Percentiles rank a stretch among this genome's conserved stretches.
phyloP scores from a whole-genome alignment of 2,888 invertebrate genomes.

The Drosophila buzzatii region DNA sequence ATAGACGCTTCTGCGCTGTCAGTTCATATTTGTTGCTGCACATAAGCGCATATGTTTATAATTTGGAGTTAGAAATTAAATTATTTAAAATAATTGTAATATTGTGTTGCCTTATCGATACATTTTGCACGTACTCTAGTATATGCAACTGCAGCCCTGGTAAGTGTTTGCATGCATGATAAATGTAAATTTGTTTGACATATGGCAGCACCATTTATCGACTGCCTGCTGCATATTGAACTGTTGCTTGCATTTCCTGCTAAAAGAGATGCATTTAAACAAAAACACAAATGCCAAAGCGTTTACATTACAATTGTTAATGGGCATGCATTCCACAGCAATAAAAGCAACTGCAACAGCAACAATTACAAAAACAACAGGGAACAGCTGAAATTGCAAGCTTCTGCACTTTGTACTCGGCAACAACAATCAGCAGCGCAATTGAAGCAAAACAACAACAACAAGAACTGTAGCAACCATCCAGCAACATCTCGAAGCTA shows the following conservation, averaged over 20 bases:
- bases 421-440: conserved; percentile 37
- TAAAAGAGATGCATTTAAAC: conserved; percentile 28
- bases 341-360: conserved; percentile 37
- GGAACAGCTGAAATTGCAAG: conserved; percentile 61
- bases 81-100: neutral
- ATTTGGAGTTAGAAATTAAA: neutral
- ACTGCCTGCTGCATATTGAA: conserved; percentile 48
- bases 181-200: conserved; percentile 39
- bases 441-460: conserved; percentile 45
- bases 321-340: conserved; percentile 64
- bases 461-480: conserved; percentile 25
- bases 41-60: conserved; percentile 13
- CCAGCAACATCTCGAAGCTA: conserved; percentile 48
- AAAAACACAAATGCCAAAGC: conserved; percentile 50
- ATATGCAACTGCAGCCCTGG: conserved; percentile 30
- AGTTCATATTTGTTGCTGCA: conserved; percentile 30
- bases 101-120: neutral
- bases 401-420: conserved; percentile 60
- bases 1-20: conserved; percentile 31
- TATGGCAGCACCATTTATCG: conserved; percentile 21
- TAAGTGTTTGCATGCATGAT: conserved; percentile 25
- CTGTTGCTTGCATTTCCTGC: conserved; percentile 53
- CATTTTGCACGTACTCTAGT: neutral
- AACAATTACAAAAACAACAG: conserved; percentile 12
- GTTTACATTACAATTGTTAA: conserved; percentile 73